Conservation (phyloP, 2,888 invertebrate species). For the Mimas tiliae region DNA sequence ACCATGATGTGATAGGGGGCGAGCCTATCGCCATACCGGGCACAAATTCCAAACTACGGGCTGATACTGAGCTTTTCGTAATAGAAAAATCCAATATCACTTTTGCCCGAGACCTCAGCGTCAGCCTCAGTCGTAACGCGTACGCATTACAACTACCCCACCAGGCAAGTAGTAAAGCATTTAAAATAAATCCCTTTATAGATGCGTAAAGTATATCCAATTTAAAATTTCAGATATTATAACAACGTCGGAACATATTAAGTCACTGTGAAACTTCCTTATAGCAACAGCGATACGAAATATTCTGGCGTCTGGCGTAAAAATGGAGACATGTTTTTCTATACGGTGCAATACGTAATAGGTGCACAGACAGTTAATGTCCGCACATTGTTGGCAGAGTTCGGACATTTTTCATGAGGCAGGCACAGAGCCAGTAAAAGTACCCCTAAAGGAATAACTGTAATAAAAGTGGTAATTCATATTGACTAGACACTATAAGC, state of each 20-base stretch:
- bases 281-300: constrained; percentile 1
- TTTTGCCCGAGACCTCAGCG: too few relatives aligned
- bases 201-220: not conserved
- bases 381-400: constrained; percentile 9
- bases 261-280: constrained; percentile 6
- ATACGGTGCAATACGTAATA: not conserved
- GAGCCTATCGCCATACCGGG: too few relatives aligned
- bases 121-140: too few relatives aligned
- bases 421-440: constrained; percentile 7
- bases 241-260: not conserved
- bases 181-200: not conserved
- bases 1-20: too few relatives aligned
- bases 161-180: too few relatives aligned
- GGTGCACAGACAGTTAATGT: constrained; percentile 14
- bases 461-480: constrained; percentile 2
- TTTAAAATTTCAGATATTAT: too few relatives aligned
- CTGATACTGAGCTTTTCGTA: too few relatives aligned
- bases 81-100: too few relatives aligned
- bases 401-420: not conserved
- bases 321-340: constrained; percentile 3
- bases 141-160: too few relatives aligned
- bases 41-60: too few relatives aligned
- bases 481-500: too few relatives aligned
- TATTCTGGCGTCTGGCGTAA: constrained; percentile 10
- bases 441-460: constrained; percentile 4